These are phyloP conservation scores for Chymomyza fuscimana DNA, from an alignment of 2,888 invertebrate genomes.

Conservation along the genomic window DNA sequence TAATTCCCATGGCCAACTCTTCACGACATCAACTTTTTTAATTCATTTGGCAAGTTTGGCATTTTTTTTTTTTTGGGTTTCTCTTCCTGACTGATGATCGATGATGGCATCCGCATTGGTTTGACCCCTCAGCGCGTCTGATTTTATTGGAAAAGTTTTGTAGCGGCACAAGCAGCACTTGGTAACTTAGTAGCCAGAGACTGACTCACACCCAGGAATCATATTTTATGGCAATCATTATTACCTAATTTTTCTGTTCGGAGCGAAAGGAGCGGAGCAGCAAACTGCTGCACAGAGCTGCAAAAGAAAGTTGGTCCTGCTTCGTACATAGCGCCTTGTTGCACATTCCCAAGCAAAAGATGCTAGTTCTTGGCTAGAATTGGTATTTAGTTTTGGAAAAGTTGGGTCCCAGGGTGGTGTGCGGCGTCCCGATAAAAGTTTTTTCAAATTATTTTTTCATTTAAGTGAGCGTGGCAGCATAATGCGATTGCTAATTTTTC, in stretches of 20 bases:
- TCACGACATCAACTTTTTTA: constrained; percentile 58
- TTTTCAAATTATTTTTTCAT: constrained; percentile 51
- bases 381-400: constrained; percentile 11
- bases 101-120: constrained; percentile 52
- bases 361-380: constrained; percentile 23
- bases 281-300: constrained; percentile 33
- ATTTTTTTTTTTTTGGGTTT: constrained; percentile 11
- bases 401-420: background rate
- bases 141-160: constrained; percentile 74
- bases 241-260: constrained; percentile 69
- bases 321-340: constrained; percentile 49
- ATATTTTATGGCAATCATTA: constrained; percentile 73
- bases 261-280: constrained; percentile 30
- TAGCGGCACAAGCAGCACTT: background rate
- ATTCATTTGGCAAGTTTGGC: constrained; percentile 63
- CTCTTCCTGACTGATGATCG: constrained; percentile 48
- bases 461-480: constrained; percentile 65
- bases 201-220: constrained; percentile 40
- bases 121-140: constrained; percentile 64
- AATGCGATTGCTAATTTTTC: constrained; percentile 74
- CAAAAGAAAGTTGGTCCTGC: constrained; percentile 56
- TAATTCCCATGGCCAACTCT: constrained; percentile 57
- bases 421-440: constrained; percentile 66
- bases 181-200: background rate
- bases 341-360: constrained; percentile 47